Evolutionary conservation across 2,113 vertebrate genomes (phyloP).

Genomic region (Conger conger): DNA sequence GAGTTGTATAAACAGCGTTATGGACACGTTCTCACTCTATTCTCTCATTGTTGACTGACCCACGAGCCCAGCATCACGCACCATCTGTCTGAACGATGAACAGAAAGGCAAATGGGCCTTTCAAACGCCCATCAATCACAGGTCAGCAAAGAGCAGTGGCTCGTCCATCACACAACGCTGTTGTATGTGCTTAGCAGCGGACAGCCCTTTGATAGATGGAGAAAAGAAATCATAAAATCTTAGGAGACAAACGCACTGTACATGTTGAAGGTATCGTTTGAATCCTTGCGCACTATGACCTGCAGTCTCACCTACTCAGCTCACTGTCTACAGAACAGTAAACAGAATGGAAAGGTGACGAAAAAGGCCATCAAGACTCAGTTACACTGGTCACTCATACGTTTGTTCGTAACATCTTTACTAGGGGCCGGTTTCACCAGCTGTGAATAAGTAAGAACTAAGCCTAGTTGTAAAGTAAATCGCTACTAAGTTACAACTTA

Average conservation of each 20-base stretch:
- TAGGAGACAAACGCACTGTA: background rate
- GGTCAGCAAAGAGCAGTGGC: background rate
- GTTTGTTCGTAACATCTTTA: no score
- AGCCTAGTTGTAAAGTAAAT: no score
- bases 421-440: no score
- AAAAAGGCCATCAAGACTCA: no score
- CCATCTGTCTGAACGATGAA: background rate
- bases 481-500: no score
- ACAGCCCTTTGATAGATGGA: background rate
- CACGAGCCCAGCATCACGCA: background rate
- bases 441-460: no score
- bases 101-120: conserved; percentile 20
- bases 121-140: conserved; percentile 21
- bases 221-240: background rate
- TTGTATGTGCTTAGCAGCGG: background rate
- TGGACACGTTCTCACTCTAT: background rate
- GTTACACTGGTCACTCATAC: no score
- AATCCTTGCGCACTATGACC: background rate
- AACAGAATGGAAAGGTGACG: no score
- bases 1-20: background rate
- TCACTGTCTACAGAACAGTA: background rate
- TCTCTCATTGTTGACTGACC: background rate
- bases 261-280: background rate
- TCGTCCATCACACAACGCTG: background rate
- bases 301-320: no score